phyloP scores from a whole-genome alignment of 2,888 invertebrate genomes.

The Caenorhabditis doughertyi region DNA sequence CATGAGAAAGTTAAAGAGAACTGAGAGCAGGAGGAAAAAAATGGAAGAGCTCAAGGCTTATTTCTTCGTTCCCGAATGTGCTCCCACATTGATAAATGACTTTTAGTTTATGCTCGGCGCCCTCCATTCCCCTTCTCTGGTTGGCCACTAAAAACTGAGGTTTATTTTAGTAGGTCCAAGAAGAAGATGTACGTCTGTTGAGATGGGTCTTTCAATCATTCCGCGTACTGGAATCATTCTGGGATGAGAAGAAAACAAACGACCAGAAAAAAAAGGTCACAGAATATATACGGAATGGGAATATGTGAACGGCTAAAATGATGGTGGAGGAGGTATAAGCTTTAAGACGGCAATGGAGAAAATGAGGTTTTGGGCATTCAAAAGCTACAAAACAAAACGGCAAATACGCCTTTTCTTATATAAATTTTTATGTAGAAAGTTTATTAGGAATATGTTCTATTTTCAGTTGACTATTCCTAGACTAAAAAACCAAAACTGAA shows the following conservation, averaged over 20 bases:
- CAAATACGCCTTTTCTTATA: too few species aligned
- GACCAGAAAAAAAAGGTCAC: slow-evolving; percentile 2
- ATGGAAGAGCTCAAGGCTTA: slow-evolving; percentile 6
- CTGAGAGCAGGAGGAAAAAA: slow-evolving; percentile 1
- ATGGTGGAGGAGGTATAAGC: slow-evolving; percentile 20
- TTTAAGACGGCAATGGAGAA: slow-evolving; percentile 29
- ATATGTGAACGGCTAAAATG: slow-evolving; percentile 19
- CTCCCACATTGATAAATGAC: slow-evolving; percentile 66
- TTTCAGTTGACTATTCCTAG: background rate
- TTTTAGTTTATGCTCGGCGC: slow-evolving; percentile 47
- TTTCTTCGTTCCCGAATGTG: slow-evolving; percentile 50
- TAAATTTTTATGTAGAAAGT: too few species aligned
- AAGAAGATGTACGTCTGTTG: background rate
- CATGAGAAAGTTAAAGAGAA: too few species aligned
- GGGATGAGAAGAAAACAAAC: slow-evolving; percentile 6
- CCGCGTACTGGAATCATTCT: background rate
- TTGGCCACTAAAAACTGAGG: slow-evolving; percentile 4
- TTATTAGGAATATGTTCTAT: background rate
- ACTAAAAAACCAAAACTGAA: background rate
- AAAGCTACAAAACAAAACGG: too few species aligned
- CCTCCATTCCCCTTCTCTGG: slow-evolving; percentile 17
- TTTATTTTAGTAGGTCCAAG: slow-evolving; percentile 4
- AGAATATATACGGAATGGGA: background rate
- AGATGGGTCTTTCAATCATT: slow-evolving; percentile 19
- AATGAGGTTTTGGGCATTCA: background rate